phyloP scores from a whole-genome alignment of 2,113 vertebrate genomes.

The Anoplopoma fimbria region DNA sequence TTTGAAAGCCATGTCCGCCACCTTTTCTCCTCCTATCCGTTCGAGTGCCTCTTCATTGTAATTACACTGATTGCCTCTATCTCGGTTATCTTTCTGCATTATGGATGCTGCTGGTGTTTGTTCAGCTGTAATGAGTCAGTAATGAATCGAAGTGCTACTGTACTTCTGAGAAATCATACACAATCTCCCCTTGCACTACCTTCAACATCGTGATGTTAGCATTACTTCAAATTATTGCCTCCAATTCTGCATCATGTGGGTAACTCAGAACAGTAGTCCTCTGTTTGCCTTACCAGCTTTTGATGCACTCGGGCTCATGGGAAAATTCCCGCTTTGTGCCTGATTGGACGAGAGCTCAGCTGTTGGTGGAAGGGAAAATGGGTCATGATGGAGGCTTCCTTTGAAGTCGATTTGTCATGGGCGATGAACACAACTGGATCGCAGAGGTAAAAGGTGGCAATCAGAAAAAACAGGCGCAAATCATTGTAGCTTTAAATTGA shows the following conservation, averaged over 20 bases:
- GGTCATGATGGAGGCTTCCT: constrained; percentile 71
- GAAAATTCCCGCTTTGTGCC: constrained; percentile 62
- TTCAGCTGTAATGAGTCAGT: constrained; percentile 48
- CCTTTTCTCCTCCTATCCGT: neutral
- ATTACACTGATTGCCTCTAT: constrained; percentile 30
- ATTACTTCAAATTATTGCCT: constrained; percentile 43
- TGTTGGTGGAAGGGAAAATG: constrained; percentile 72
- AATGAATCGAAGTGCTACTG: constrained; percentile 35
- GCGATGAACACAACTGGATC: constrained; percentile 53
- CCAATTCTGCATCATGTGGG: constrained; percentile 3
- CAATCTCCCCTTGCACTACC: constrained; percentile 17
- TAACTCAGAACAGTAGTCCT: constrained; percentile 16
- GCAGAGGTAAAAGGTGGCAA: constrained; percentile 68
- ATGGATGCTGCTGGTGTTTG: constrained; percentile 41
- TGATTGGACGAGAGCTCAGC: constrained; percentile 64
- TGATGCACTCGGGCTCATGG: constrained; percentile 47
- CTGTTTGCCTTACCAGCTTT: constrained; percentile 45
- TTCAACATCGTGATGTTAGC: constrained; percentile 27
- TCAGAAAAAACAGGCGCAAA: constrained; percentile 61
- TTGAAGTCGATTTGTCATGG: constrained; percentile 75
- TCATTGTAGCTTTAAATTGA: constrained; percentile 62
- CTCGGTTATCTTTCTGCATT: constrained; percentile 29
- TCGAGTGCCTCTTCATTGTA: constrained; percentile 12
- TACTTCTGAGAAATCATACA: constrained; percentile 23
- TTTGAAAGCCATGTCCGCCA: constrained; percentile 3